Evolutionary conservation across 2,797 vertebrate species (phyloP), one percentile per base, ranked within the genome.

Genomic region (Picus viridis): DNA sequence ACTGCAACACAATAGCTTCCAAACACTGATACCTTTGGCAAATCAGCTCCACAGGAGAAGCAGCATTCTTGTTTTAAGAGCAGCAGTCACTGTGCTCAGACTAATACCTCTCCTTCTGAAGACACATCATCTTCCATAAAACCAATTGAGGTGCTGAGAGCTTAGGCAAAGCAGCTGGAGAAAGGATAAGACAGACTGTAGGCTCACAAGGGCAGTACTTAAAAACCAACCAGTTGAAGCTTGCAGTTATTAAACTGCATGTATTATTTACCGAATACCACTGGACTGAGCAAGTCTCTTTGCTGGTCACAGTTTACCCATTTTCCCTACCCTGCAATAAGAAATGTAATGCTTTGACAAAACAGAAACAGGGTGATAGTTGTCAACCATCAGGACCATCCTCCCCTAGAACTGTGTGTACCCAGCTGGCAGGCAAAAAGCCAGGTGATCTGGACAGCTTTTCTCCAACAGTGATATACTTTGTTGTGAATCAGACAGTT

Each of bases 351-450:
- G 36, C 34, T 64, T 65, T 64, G 69, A 47, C 7, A 59, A 24
- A 78, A 54, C 6, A 10, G 15, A 24, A 78, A 54, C 6, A 10
- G 15, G 32, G 24, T 9, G 62, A 73, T 3, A 64, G 51, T 29
- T 12, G 45, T n/a, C 41, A 57, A 58, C 6, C 7, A 16, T 16
- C 0, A 47, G 43, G 53, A 53, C n/a, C n/a, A n/a, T 73, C 17
- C 65, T 58, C 65, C 11, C 4, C 3, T 51, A 13, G 45, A 61
- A 45, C 5, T 12, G 47, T 0, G 0, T 0, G 22, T 56, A 64
- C 23, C 47, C 49, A 24, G 62, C 57, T 56, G 2, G 5, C 51
- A 30, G 30, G 1, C 49, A 18, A n/a, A 12, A n/a, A 59, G 34
- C 59, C 7, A 6, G 43, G 27, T 5, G 36, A 64, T 49, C n/a